These are phyloP conservation scores for Atta colombica DNA, from an alignment of 1,140 invertebrate species.

Conservation along the genomic window DNA sequence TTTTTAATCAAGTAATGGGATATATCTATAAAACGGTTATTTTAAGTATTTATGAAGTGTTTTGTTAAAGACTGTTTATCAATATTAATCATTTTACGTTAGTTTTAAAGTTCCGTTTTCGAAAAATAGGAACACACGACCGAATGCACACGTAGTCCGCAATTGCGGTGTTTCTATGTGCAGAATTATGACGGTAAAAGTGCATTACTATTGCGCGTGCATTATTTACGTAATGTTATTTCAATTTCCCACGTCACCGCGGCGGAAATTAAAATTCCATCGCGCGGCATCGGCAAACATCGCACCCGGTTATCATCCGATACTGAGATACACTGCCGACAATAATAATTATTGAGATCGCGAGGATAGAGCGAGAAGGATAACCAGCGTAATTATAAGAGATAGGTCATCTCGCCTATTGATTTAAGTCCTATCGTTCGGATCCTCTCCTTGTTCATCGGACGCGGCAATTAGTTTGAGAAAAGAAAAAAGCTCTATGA, in stretches of 20 bases:
- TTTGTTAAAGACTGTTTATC: conserved; percentile 35
- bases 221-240: conserved; percentile 56
- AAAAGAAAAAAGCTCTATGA: conserved; percentile 15
- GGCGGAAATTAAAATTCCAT: conserved; percentile 58
- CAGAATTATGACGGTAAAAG: conserved; percentile 24
- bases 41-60: conserved; percentile 34
- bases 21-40: background rate
- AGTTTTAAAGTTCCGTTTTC: conserved; percentile 27
- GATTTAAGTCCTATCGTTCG: conserved; percentile 31
- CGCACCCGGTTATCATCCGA: conserved; percentile 50
- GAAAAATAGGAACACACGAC: conserved; percentile 16
- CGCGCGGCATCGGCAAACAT: conserved; percentile 52
- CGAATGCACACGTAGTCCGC: background rate
- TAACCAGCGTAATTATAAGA: conserved; percentile 37
- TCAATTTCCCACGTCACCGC: conserved; percentile 55
- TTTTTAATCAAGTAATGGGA: background rate
- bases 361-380: conserved; percentile 37
- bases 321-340: conserved; percentile 32
- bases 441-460: background rate
- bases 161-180: conserved; percentile 1
- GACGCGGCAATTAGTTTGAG: conserved; percentile 45
- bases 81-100: background rate
- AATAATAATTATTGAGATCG: conserved; percentile 58
- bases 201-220: conserved; percentile 1
- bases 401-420: conserved; percentile 50